These are phyloP conservation scores for Calonectris borealis DNA, from an alignment of 2,113 vertebrate genomes.

Conservation along the genomic window DNA sequence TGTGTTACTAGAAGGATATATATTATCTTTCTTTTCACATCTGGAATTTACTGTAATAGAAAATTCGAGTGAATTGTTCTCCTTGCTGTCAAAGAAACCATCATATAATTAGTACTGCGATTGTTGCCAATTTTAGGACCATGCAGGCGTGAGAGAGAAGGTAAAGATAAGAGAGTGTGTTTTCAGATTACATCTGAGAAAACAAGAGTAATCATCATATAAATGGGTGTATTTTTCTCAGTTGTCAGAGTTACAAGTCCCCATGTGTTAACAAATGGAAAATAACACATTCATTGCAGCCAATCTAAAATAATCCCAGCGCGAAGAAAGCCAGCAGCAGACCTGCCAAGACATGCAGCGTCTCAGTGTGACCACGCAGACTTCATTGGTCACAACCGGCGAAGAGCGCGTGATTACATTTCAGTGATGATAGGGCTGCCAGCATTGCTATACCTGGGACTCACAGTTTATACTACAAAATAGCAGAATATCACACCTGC, in stretches of 20 bases:
- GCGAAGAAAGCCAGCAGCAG: constrained; percentile 51
- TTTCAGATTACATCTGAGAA: constrained; percentile 26
- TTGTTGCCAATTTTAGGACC: background rate
- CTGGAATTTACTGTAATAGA: background rate
- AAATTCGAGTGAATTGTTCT: background rate
- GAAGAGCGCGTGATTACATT: background rate
- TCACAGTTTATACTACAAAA: background rate
- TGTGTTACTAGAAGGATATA: background rate
- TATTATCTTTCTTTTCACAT: background rate
- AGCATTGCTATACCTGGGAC: constrained; percentile 12
- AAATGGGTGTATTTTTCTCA: constrained; percentile 66
- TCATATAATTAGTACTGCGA: background rate
- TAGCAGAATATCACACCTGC: constrained; percentile 59
- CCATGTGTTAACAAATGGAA: constrained; percentile 72
- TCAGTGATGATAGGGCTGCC: background rate
- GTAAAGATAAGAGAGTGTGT: background rate
- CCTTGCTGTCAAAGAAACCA: background rate
- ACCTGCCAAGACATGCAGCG: constrained; percentile 22
- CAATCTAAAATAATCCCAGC: constrained; percentile 66
- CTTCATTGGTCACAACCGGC: constrained; percentile 47
- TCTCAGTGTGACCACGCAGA: constrained; percentile 34
- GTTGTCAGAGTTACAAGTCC: constrained; percentile 51
- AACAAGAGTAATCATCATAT: constrained; percentile 52
- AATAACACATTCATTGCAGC: constrained; percentile 62
- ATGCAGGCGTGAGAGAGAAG: fast-evolving